Percentiles rank a stretch among this genome's conserved stretches.
Conservation (phyloP, 2,113 vertebrate species). For the Terrapene triunguis region DNA sequence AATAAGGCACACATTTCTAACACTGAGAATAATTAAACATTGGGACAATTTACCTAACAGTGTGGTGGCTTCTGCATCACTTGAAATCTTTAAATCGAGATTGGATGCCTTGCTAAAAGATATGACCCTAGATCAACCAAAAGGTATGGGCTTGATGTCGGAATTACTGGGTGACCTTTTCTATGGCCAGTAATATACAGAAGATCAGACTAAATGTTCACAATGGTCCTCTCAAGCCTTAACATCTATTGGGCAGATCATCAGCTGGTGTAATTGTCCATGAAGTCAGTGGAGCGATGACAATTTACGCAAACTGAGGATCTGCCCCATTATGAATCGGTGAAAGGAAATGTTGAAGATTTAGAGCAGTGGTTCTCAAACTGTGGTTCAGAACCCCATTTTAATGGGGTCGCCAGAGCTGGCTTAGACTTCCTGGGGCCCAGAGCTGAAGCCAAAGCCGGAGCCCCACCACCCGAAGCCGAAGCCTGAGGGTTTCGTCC, state of each 20-base stretch:
- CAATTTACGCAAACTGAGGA: not conserved
- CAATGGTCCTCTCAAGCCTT: not conserved
- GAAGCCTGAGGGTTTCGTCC: too few relatives aligned
- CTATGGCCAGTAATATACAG: not conserved
- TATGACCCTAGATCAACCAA: not conserved
- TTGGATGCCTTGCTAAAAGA: slow-evolving; percentile 6
- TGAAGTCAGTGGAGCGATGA: not conserved
- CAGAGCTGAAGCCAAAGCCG: too few relatives aligned
- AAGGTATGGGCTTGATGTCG: not conserved
- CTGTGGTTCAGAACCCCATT: too few relatives aligned
- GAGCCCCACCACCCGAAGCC: too few relatives aligned
- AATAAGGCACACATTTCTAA: not conserved
- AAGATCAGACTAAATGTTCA: not conserved
- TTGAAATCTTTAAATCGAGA: slow-evolving; percentile 15
- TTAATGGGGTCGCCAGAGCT: too few relatives aligned
- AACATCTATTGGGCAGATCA: not conserved
- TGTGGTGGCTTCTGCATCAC: accelerated
- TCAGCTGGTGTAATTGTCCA: not conserved
- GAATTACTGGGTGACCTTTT: not conserved
- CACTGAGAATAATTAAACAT: not conserved
- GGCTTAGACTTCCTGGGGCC: too few relatives aligned
- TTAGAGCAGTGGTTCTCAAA: not conserved
- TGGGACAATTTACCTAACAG: not conserved
- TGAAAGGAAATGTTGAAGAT: not conserved
- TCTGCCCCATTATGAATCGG: not conserved